Conservation (phyloP, 2,113 vertebrate genomes). For the Lepisosteus osseus region DNA sequence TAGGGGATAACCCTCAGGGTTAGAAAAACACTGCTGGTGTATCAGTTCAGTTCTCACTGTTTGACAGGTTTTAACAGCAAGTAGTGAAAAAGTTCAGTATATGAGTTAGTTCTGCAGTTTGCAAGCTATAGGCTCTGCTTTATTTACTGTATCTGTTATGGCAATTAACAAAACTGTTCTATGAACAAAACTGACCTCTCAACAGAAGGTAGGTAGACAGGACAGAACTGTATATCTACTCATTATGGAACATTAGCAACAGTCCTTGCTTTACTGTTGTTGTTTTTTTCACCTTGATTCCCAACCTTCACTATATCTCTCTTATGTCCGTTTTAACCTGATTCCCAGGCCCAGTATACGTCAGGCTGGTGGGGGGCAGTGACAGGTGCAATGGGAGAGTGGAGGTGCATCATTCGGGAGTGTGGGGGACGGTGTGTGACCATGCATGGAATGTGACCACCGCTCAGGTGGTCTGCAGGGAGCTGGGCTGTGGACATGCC, state of each 20-base stretch:
- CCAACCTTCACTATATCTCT: neutral
- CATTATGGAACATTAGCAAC: neutral
- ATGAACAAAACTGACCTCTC: no score
- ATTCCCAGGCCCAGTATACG: neutral
- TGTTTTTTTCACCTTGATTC: neutral
- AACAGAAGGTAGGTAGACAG: neutral
- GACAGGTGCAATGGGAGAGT: neutral
- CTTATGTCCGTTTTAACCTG: neutral
- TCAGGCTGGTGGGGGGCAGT: neutral
- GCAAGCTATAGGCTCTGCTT: no score
- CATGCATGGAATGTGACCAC: neutral
- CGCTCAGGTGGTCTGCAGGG: constrained; percentile 6
- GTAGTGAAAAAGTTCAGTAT: no score
- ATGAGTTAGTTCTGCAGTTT: no score
- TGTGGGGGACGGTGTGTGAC: constrained; percentile 11
- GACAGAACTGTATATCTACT: neutral
- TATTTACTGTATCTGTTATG: no score
- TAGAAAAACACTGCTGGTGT: neutral
- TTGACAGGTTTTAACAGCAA: no score
- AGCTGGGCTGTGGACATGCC: constrained; percentile 12
- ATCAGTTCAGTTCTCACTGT: neutral
- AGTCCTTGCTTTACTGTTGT: neutral
- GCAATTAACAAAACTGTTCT: no score
- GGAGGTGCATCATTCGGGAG: constrained; percentile 1
- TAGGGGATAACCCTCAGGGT: neutral